These are phyloP conservation scores for Dryocosmus kuriphilus DNA, from an alignment of 2,888 invertebrate species.

Conservation along the genomic window DNA sequence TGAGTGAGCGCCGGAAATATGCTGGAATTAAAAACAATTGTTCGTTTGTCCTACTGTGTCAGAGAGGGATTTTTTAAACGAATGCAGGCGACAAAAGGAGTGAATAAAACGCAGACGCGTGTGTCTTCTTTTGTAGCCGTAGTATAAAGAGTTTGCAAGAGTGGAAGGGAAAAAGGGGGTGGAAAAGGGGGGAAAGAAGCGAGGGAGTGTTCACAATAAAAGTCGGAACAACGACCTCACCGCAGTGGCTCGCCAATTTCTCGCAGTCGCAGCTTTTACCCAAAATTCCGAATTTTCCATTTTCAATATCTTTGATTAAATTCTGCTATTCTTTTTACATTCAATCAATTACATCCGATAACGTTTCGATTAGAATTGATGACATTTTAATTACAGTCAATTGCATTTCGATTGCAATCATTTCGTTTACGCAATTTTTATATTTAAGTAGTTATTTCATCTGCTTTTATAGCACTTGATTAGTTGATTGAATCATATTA, in stretches of 20 bases:
- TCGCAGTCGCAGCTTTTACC: neutral
- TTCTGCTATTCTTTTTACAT: too few species aligned
- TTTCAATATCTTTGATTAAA: too few species aligned
- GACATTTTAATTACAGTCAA: too few species aligned
- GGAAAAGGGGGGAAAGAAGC: neutral
- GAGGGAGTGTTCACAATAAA: conserved; percentile 24
- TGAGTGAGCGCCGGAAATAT: conserved; percentile 9
- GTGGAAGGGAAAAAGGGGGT: conserved; percentile 11
- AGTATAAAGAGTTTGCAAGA: conserved; percentile 13
- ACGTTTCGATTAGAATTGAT: too few species aligned
- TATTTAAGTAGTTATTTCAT: too few species aligned
- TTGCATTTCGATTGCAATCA: too few species aligned
- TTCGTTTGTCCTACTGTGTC: conserved; percentile 21
- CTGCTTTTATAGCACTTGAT: too few species aligned
- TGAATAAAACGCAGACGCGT: conserved; percentile 25
- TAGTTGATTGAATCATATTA: too few species aligned
- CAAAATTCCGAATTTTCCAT: neutral
- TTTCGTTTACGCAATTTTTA: too few species aligned
- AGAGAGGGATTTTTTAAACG: neutral
- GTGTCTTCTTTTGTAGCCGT: conserved; percentile 34
- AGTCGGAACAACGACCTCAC: conserved; percentile 27
- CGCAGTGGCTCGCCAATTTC: conserved; percentile 13
- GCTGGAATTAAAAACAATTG: conserved; percentile 30
- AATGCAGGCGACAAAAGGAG: conserved; percentile 1
- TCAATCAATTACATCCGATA: too few species aligned